phyloP scores from a whole-genome alignment of 2,113 vertebrate genomes.

The Clarias macrocephalus region DNA sequence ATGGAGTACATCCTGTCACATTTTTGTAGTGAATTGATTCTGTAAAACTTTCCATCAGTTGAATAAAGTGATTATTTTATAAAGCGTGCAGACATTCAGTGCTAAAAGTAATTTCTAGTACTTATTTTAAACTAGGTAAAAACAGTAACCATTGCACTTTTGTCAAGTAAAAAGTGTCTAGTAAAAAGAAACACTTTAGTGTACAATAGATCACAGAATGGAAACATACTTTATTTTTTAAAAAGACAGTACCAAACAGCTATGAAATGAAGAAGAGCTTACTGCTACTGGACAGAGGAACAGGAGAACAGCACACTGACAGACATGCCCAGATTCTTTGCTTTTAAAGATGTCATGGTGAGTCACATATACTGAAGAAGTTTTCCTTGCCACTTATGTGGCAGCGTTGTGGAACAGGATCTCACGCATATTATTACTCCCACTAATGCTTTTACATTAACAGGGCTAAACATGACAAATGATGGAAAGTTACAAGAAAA shows the following conservation, averaged over 20 bases:
- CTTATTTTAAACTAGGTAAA: background rate
- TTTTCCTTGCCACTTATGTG: slow-evolving; percentile 23
- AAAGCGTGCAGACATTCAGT: background rate
- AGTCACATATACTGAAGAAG: slow-evolving; percentile 56
- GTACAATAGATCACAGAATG: slow-evolving; percentile 49
- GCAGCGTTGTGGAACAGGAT: slow-evolving; percentile 63
- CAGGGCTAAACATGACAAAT: slow-evolving; percentile 39
- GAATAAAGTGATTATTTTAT: background rate
- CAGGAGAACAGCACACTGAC: slow-evolving; percentile 68
- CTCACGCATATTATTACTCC: slow-evolving; percentile 63
- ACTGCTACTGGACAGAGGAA: slow-evolving; percentile 83
- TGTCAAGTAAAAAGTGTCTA: background rate
- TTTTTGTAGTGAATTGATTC: slow-evolving; percentile 4
- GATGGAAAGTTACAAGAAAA: slow-evolving; percentile 60
- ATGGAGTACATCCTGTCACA: background rate
- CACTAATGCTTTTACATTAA: slow-evolving; percentile 63
- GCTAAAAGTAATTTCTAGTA: background rate
- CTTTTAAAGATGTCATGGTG: slow-evolving; percentile 41
- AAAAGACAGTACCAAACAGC: slow-evolving; percentile 90
- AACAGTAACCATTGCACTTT: background rate
- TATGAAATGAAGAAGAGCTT: slow-evolving; percentile 88
- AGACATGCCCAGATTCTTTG: slow-evolving; percentile 70
- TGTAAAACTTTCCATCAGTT: background rate
- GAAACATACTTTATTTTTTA: slow-evolving; percentile 89
- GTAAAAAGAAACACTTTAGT: background rate